These are phyloP conservation scores for Cosmia trapezina DNA, from an alignment of 2,888 invertebrate genomes.

Conservation along the genomic window DNA sequence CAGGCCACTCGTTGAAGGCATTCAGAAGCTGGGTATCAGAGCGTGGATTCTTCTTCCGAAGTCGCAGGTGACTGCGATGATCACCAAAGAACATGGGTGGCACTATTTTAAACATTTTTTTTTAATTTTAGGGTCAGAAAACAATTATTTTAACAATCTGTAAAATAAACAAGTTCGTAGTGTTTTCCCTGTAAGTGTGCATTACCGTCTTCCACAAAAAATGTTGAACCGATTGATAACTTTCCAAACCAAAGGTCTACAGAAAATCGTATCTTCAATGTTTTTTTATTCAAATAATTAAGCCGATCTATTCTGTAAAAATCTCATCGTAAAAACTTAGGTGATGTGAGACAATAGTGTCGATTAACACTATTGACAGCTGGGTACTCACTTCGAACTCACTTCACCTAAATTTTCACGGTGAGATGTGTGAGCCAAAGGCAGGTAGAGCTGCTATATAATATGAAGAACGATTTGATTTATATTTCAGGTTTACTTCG, in stretches of 20 bases:
- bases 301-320: too few relatives aligned
- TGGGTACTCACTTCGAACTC: too few relatives aligned
- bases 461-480: background rate
- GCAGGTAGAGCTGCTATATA: background rate
- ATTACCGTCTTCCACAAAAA: background rate
- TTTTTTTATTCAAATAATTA: too few relatives aligned
- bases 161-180: background rate
- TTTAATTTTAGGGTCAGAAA: background rate
- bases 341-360: too few relatives aligned
- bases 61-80: background rate
- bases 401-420: too few relatives aligned
- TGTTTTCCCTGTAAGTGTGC: background rate
- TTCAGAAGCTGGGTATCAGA: background rate
- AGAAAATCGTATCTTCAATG: too few relatives aligned
- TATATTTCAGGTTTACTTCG: conserved; percentile 33
- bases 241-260: background rate
- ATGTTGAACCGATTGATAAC: background rate
- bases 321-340: too few relatives aligned
- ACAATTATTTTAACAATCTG: background rate
- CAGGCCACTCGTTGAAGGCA: background rate
- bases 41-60: background rate
- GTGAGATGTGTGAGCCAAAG: too few relatives aligned
- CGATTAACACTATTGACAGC: too few relatives aligned
- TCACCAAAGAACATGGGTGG: too few relatives aligned
- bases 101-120: background rate